Evolutionary conservation across 2,888 invertebrate species (phyloP).

Genomic region (Caradrina clavipalpis): DNA sequence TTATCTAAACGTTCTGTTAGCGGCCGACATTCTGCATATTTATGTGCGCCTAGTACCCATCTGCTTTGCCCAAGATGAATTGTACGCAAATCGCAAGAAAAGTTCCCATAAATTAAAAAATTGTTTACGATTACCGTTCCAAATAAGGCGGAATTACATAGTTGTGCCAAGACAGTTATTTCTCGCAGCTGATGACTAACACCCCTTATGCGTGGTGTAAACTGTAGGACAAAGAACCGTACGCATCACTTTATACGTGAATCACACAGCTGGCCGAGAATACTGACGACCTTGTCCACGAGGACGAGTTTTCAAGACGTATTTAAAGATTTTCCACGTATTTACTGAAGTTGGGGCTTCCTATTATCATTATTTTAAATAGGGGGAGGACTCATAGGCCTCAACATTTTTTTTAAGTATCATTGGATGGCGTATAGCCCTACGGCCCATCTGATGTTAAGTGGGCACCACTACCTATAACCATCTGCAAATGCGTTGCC

Average conservation of each 20-base stretch:
- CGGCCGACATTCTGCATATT: constrained; percentile 21
- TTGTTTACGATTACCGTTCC: constrained; percentile 14
- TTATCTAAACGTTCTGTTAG: constrained; percentile 30
- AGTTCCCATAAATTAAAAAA: constrained; percentile 51
- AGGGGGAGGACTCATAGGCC: too few relatives aligned
- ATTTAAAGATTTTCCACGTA: constrained; percentile 19
- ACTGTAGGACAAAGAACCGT: constrained; percentile 71
- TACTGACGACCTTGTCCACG: constrained; percentile 54
- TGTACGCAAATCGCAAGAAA: constrained; percentile 24
- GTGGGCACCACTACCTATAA: too few relatives aligned
- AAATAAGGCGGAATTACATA: constrained; percentile 51
- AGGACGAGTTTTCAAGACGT: constrained; percentile 19
- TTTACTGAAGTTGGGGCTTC: too few relatives aligned
- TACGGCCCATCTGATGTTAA: too few relatives aligned
- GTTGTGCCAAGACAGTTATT: constrained; percentile 65
- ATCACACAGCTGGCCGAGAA: constrained; percentile 53
- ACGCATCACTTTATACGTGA: constrained; percentile 56
- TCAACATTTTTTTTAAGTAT: too few relatives aligned
- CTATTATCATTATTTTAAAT: too few relatives aligned
- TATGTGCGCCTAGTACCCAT: constrained; percentile 35
- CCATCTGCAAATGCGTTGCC: too few relatives aligned
- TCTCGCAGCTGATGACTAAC: constrained; percentile 69
- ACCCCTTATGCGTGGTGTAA: constrained; percentile 50
- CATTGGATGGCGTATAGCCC: too few relatives aligned
- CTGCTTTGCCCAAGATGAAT: constrained; percentile 18